These are phyloP conservation scores for Amphipyra berbera DNA, from an alignment of 2,888 invertebrate genomes.

Conservation along the genomic window DNA sequence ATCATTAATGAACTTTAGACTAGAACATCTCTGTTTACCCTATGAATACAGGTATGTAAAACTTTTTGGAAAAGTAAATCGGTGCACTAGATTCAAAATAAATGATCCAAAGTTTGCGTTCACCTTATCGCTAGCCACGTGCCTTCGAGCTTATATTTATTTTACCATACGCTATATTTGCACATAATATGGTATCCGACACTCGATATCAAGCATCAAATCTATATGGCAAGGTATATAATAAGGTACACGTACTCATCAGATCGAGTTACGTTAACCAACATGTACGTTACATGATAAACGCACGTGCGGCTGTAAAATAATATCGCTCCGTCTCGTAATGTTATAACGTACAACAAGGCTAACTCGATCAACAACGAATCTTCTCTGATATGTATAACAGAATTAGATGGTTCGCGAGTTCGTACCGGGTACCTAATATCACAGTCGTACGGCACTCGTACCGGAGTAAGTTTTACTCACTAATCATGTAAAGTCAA, in stretches of 20 bases:
- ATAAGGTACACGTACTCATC: conserved; percentile 30
- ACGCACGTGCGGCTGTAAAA: conserved; percentile 12
- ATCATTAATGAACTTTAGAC: too few relatives aligned
- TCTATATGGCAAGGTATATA: conserved; percentile 9
- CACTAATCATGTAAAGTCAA: background rate
- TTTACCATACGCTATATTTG: background rate
- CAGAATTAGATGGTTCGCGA: conserved; percentile 14
- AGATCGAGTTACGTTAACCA: conserved; percentile 20
- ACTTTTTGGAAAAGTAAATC: too few relatives aligned
- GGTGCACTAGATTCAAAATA: too few relatives aligned
- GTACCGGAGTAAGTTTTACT: background rate
- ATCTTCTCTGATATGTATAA: conserved; percentile 13
- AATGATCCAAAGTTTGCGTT: too few relatives aligned
- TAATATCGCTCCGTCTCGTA: conserved; percentile 19
- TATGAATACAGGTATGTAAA: too few relatives aligned
- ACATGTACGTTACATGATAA: background rate
- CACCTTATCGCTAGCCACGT: too few relatives aligned
- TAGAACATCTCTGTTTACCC: too few relatives aligned
- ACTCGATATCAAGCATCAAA: background rate
- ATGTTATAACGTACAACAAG: conserved; percentile 23
- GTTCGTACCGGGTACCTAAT: background rate
- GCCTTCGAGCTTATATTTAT: background rate
- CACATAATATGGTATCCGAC: background rate
- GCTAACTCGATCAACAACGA: conserved; percentile 18
- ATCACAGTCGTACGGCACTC: too few relatives aligned